Conservation (phyloP, 2,888 invertebrate genomes). For the Selenia dentaria region DNA sequence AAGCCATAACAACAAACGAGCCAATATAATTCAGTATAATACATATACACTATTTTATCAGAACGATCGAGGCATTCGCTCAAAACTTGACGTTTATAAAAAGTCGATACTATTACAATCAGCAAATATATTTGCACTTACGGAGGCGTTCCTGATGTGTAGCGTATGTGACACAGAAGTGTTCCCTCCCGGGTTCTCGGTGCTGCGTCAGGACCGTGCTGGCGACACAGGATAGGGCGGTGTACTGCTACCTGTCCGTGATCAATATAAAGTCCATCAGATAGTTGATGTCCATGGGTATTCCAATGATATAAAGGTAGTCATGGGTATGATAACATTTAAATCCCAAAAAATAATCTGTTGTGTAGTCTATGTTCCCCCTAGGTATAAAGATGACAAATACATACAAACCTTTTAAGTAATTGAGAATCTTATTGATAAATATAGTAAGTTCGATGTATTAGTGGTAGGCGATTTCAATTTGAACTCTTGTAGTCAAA, state of each 20-base stretch:
- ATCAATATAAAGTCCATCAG: conserved; percentile 2
- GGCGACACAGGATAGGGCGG: conserved; percentile 3
- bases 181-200: neutral
- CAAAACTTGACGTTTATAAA: neutral
- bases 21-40: neutral
- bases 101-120: neutral
- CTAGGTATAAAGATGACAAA: neutral
- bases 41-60: neutral
- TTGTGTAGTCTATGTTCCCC: conserved; percentile 1
- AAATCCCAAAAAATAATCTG: neutral
- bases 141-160: neutral
- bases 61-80: neutral
- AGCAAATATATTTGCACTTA: neutral
- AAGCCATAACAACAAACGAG: no score
- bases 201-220: neutral
- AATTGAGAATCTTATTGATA: neutral
- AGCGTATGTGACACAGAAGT: neutral
- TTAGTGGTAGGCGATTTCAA: neutral
- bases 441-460: neutral
- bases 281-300: conserved; percentile 4
- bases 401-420: neutral
- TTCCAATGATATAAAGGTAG: neutral
- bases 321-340: neutral
- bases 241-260: conserved; percentile 1
- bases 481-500: neutral